Base-by-base conservation (phyloP, 2,797 vertebrate species). In the Oceanodroma leucorhoa region DNA sequence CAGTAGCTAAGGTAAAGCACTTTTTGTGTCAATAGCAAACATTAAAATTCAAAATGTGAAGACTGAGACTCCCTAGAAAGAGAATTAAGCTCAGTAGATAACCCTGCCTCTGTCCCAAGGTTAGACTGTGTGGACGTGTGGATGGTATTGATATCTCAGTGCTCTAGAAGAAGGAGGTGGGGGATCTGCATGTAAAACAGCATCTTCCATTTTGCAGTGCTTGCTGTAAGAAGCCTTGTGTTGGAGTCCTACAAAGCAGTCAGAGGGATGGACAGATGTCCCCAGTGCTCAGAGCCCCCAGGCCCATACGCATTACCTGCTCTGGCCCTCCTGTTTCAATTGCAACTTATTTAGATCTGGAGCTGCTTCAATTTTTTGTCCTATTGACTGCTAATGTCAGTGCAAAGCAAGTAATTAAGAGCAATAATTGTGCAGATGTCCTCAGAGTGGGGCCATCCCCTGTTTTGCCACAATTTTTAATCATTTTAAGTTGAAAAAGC, bases 221-320 rank as follows among this genome's bases (percentile, higher is more conserved):
- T 81, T 70, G 34, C 72, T 86, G 21, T 14, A 45, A 69, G 80
- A 80, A 77, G 46, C 27, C 14, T 55, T 29, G 12, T 51, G 26
- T 9, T 89, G 50, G 27, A 80, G 50, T 86, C n/a, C 65, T 41
- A 13, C 43, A 72, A 70, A 91, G 27, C 48, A 53, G 27, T 29
- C 66, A 75, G 46, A 82, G 64, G 34, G n/a, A 26, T 16, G 67
- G 46, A 51, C 36, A 76, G 46, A 50, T 40, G 23, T 62, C 54
- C 29, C 32, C 57, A 43, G 0, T 0, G 1, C 15, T 71, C 76
- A 51, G 34, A 85, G 34, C 8, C 55, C 55, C 34, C 73, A 86
- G 54, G 53, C 10, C 17, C 5, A 0, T 15, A 32, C 0, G 1
- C 5, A 10, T 43, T 38, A 61, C 22, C 58, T 51, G 30, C 21